Evolutionary conservation across 2,797 vertebrate genomes (phyloP), one percentile per base, ranked within the genome.

Genomic region (Gymnothorax reevesii): DNA sequence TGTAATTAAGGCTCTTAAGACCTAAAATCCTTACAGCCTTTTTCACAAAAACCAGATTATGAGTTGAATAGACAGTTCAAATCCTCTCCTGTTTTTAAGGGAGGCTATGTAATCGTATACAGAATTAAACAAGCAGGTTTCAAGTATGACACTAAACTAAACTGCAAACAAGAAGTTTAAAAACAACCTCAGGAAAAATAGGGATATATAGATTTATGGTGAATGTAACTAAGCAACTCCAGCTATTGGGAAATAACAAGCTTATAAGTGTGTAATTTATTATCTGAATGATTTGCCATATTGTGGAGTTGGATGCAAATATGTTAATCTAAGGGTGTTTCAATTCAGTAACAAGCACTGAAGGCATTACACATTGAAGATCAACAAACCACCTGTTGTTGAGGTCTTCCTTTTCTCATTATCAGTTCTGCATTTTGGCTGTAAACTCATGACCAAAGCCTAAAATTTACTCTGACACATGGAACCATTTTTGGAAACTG

Each of bases 41-140:
- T 82, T 3, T 13, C 57, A 10, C 25, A 57, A 4, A 22, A 57
- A 57, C 7, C n/a, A 27, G 10, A 22, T 9, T n/a, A n/a, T 25
- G 5, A 27, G 55, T 25, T 57, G 57, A 22, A 5, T n/a, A 82
- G 52, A 13, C 22, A 83, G 12, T 80, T 55, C 52, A 75, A 71
- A 83, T 25, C 15, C 33, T 86, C 12, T 86, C 71, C 80, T 54
- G 22, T 87, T 12, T 86, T 83, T 83, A 55, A 87, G 87, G 90
- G 83, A 91, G 84, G 64, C 75, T 64, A 86, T 69, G 20, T 33
- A 2, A 20, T 88, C 85, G 84, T 84, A 84, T 79, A 20, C 17
- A 69, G 88, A 83, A 88, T 25, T 27, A 62, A 9, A 66, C 42
- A 42, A 82, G 57, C 7, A 27, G 57, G 57, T 57, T 42, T 25